Evolutionary conservation across 1,140 invertebrate genomes (phyloP), one percentile per base, ranked within the genome.

Genomic region (Lepidotrigona ventralis): DNA sequence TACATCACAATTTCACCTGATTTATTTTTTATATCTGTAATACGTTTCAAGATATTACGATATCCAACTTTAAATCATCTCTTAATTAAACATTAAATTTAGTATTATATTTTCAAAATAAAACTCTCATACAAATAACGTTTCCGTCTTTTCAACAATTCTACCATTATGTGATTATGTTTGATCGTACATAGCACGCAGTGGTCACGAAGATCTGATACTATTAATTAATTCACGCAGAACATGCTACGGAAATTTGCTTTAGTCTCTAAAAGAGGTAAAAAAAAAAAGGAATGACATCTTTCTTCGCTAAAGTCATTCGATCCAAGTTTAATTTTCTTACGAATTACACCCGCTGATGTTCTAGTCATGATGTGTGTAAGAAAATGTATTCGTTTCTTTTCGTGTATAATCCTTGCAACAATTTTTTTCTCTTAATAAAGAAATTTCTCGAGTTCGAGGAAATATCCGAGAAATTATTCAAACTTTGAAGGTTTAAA

Each of bases 221-320:
- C 0, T 3, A 19, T 72, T n/a, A 53, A 72, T 17, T 72, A 53
- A 72, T 53, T 53, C n/a, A 9, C 70, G 1, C 2, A 6, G 15
- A 72, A 29, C 70, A 29, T 72, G 46, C 46, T 53, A 72, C n/a
- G 54, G 54, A 72, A 72, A 53, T 72, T 72, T 69, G 21, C 66
- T 69, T 39, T 39, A 69, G 9, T 19, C 14, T 12, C 2, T 14
- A 12, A 26, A n/a, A 11, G 23, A 14, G 58, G 58, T 21, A 12
- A 60, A 60, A 60, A 23, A n/a, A n/a, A n/a, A n/a, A 60, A 21
- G 23, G 58, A 39, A 21, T 68, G 66, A 69, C 21, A 69, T 69
- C 66, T 69, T 33, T 23, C 23, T 68, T 68, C 15, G 19, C 21
- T 12, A 3, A 21, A 39, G 33, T 69, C 33, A 23, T 23, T 68